Evolutionary conservation across 1,140 invertebrate species (phyloP).

Genomic region (Eufriesea mexicana): DNA sequence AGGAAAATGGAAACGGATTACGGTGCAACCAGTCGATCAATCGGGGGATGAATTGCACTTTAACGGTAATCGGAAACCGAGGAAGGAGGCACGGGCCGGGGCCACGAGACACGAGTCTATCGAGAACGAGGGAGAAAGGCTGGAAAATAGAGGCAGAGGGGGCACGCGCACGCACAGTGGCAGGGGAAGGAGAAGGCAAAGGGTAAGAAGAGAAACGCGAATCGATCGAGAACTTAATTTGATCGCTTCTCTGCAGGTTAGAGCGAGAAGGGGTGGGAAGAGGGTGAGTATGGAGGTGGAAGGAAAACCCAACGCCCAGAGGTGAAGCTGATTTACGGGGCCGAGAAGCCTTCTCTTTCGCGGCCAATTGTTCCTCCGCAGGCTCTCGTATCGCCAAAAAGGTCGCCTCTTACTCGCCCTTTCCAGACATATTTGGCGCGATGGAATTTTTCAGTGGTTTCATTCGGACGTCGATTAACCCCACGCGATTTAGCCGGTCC

Average conservation of each 20-base stretch:
- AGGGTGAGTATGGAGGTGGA: neutral
- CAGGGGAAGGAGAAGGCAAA: neutral
- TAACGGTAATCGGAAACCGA: slow-evolving; percentile 48
- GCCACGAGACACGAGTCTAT: slow-evolving; percentile 24
- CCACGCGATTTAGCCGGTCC: too few relatives aligned
- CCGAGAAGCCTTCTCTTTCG: slow-evolving; percentile 49
- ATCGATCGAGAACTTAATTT: slow-evolving; percentile 66
- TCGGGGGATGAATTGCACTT: slow-evolving; percentile 47
- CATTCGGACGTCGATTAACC: too few relatives aligned
- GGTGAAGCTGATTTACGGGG: slow-evolving; percentile 61
- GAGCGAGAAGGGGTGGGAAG: neutral
- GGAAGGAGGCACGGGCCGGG: slow-evolving; percentile 1
- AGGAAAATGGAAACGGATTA: slow-evolving; percentile 46
- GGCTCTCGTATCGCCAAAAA: neutral
- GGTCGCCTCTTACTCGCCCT: neutral
- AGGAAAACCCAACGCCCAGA: slow-evolving; percentile 44
- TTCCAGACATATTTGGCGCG: neutral
- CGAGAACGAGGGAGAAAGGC: slow-evolving; percentile 2
- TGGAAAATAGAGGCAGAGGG: neutral
- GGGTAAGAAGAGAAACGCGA: slow-evolving; percentile 26
- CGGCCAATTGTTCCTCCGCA: neutral
- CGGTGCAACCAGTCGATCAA: slow-evolving; percentile 31
- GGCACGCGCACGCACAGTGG: neutral
- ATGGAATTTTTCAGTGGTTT: neutral
- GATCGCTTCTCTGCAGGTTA: slow-evolving; percentile 38